phyloP scores from a whole-genome alignment of 2,888 invertebrate species.

The Brachyptera risi region DNA sequence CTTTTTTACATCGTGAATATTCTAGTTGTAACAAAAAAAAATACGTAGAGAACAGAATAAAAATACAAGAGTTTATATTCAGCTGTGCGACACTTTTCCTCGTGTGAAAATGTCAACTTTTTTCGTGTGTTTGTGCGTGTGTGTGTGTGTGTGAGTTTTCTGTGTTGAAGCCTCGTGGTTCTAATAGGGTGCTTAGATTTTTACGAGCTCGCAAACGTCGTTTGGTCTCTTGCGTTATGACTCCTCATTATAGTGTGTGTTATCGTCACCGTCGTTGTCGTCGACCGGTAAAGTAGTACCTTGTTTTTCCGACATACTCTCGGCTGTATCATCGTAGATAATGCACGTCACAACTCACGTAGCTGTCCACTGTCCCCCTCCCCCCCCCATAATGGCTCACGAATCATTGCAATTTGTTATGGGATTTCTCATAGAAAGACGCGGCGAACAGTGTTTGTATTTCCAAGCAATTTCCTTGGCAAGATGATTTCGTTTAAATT shows the following conservation, averaged over 20 bases:
- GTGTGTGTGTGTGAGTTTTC: too few relatives aligned
- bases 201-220: conserved; percentile 2
- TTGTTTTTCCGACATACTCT: too few relatives aligned
- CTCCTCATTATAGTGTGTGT: conserved; percentile 4
- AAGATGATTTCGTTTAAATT: neutral
- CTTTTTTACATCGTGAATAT: conserved; percentile 10
- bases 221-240: neutral
- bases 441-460: conserved; percentile 1
- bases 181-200: conserved; percentile 16
- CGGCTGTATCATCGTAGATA: neutral
- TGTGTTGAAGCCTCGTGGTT: too few relatives aligned
- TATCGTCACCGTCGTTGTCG: neutral
- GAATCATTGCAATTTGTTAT: conserved; percentile 3
- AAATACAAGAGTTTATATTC: conserved; percentile 4
- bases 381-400: neutral
- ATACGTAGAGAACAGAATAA: neutral
- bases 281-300: too few relatives aligned
- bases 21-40: too few relatives aligned
- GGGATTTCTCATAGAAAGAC: neutral
- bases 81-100: neutral
- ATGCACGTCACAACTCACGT: neutral
- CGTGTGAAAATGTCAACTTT: neutral
- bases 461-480: conserved; percentile 20
- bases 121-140: neutral
- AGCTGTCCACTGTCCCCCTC: neutral